phyloP scores from a whole-genome alignment of 2,888 invertebrate species.

The Pterostichus niger region DNA sequence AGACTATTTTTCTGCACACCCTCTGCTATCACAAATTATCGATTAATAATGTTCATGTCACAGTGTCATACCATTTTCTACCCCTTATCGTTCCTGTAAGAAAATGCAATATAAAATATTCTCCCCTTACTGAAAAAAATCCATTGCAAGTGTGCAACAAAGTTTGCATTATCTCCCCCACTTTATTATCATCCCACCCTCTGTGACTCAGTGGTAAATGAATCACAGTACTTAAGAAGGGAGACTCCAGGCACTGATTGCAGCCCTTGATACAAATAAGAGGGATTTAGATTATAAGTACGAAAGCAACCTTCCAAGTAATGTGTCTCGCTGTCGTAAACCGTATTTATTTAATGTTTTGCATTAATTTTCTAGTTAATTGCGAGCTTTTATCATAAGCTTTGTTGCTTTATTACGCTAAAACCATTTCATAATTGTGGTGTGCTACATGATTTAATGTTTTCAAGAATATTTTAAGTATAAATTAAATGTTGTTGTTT shows the following conservation, averaged over 20 bases:
- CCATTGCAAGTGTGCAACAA: slow-evolving; percentile 30
- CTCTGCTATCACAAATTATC: slow-evolving; percentile 5
- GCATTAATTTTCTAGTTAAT: slow-evolving; percentile 23
- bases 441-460: background rate
- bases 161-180: slow-evolving; percentile 43
- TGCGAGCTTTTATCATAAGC: slow-evolving; percentile 28
- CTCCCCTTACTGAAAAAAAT: slow-evolving; percentile 17
- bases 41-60: slow-evolving; percentile 38
- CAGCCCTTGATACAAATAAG: slow-evolving; percentile 16
- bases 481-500: too few relatives aligned
- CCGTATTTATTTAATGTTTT: slow-evolving; percentile 32
- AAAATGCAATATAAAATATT: slow-evolving; percentile 16
- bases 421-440: slow-evolving; percentile 4
- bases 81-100: slow-evolving; percentile 31
- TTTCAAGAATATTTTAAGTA: background rate
- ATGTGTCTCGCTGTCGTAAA: background rate
- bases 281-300: slow-evolving; percentile 20
- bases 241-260: background rate
- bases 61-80: slow-evolving; percentile 26
- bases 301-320: background rate
- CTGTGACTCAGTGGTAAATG: slow-evolving; percentile 25
- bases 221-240: slow-evolving; percentile 10
- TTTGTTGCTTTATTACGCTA: slow-evolving; percentile 3
- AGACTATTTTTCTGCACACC: background rate
- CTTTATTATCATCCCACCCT: slow-evolving; percentile 19